Percentiles rank a stretch among this genome's conserved stretches.
phyloP scores from a whole-genome alignment of 2,797 vertebrate genomes.

The Malacoraja senta region DNA sequence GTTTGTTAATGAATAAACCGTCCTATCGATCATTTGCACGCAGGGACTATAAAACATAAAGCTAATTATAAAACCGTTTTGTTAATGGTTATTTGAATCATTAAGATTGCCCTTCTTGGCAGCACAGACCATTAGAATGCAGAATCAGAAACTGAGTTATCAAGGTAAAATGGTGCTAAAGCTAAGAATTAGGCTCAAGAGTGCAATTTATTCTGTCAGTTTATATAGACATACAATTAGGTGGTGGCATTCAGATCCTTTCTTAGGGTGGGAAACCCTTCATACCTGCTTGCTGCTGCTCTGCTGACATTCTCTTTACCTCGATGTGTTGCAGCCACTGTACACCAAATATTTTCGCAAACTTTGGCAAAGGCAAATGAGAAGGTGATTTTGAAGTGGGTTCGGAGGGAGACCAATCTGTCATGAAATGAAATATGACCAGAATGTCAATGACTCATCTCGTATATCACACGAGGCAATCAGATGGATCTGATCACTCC shows the following conservation, averaged over 20 bases:
- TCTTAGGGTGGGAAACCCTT: constrained; percentile 42
- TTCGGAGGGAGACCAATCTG: not conserved
- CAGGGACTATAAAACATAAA: constrained; percentile 47
- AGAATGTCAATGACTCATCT: not conserved
- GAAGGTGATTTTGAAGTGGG: not conserved
- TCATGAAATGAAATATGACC: not conserved
- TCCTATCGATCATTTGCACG: constrained; percentile 48
- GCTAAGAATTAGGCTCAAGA: constrained; percentile 59
- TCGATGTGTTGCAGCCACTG: not conserved
- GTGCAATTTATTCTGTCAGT: constrained; percentile 67
- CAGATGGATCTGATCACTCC: not conserved
- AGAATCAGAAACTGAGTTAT: constrained; percentile 51
- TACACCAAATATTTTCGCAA: not conserved
- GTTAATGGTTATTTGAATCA: constrained; percentile 60
- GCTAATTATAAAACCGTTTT: constrained; percentile 58
- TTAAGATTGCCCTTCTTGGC: constrained; percentile 53
- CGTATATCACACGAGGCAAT: not conserved
- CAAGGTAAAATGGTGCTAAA: constrained; percentile 52
- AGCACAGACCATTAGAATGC: constrained; percentile 49
- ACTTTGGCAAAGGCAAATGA: not conserved
- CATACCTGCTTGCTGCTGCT: not conserved
- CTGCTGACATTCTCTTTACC: not conserved
- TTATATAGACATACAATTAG: constrained; percentile 64
- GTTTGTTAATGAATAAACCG: constrained; percentile 51
- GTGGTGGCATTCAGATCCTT: constrained; percentile 52